Evolutionary conservation across 2,113 vertebrate genomes (phyloP).

Genomic region (Larimichthys crocea): DNA sequence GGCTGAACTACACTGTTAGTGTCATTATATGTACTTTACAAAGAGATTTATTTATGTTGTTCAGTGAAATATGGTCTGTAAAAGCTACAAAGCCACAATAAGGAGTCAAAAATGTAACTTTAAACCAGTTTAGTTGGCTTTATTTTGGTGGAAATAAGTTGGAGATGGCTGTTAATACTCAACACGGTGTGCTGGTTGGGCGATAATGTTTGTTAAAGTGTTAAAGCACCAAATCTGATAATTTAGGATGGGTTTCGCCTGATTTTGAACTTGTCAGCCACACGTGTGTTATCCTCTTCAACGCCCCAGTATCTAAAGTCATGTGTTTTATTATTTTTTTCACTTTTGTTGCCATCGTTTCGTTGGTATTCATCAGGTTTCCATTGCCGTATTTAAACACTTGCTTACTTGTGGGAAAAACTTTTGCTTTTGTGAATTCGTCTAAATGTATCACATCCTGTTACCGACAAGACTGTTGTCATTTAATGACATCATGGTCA

Average conservation of each 20-base stretch:
- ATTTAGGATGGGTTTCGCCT: too few species aligned
- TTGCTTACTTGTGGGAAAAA: not conserved
- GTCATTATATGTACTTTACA: too few species aligned
- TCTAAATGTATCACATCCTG: not conserved
- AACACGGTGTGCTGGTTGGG: too few species aligned
- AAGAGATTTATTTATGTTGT: too few species aligned
- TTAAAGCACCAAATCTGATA: too few species aligned
- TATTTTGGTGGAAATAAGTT: not conserved
- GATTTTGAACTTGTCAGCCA: too few species aligned
- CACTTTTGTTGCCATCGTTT: not conserved
- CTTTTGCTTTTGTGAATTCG: too few species aligned
- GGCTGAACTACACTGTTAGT: too few species aligned
- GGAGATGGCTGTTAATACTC: not conserved
- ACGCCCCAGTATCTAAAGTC: not conserved
- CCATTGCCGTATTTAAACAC: too few species aligned
- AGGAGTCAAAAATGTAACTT: too few species aligned
- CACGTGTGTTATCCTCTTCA: not conserved
- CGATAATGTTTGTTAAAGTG: too few species aligned
- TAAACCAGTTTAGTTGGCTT: not conserved
- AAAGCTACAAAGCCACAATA: not conserved
- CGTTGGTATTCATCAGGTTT: too few species aligned
- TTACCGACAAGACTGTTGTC: not conserved
- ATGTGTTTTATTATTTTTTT: not conserved
- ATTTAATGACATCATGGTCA: not conserved
- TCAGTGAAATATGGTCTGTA: not conserved